Evolutionary conservation across 2,113 vertebrate species (phyloP), one percentile per base, ranked within the genome.

Genomic region (Paradisaea rubra): DNA sequence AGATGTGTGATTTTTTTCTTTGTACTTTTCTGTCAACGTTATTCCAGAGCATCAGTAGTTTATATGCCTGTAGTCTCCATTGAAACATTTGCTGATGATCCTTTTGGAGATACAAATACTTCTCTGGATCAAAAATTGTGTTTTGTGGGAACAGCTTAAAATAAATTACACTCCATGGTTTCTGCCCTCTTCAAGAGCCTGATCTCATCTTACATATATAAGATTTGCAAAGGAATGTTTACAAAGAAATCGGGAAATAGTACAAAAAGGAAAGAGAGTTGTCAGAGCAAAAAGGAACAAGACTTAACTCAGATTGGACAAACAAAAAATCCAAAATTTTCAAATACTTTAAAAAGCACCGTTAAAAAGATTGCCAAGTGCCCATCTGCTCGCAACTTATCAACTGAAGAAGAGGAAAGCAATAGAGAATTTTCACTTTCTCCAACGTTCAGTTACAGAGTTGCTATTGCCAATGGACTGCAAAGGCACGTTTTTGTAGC

Each of bases 221-320:
- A 99, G 98, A 98, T 99, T 98, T 99, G 97, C 98, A 99, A 99
- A 99, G 99, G 99, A 99, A 99, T 99, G 99, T 99, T 99, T 98
- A 99, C 99, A 99, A 99, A 99, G 99, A 99, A 99, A 99, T 96
- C 96, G 98, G 99, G 98, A 96, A 99, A 98, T 97, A 98, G 98
- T 98, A 99, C 98, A 92, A 99, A 98, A 98, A 99, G 98, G 98
- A 99, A 98, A 98, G 99, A 99, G 88, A 98, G 97, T 97, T 97
- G 92, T 86, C 98, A 98, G 97, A 98, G 97, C 96, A 98, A 98
- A 98, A 98, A 98, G 96, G 98, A 99, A 91, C 98, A 98, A 92
- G 98, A 98, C 91, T 96, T 98, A 92, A 96, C 96, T 96, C 93
- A 97, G 44, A 97, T 97, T 95, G 97, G 98, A 93, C 98, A 98